Evolutionary conservation across 1,140 invertebrate genomes (phyloP), one percentile per base, ranked within the genome.

Genomic region (Hycleus cichorii): DNA sequence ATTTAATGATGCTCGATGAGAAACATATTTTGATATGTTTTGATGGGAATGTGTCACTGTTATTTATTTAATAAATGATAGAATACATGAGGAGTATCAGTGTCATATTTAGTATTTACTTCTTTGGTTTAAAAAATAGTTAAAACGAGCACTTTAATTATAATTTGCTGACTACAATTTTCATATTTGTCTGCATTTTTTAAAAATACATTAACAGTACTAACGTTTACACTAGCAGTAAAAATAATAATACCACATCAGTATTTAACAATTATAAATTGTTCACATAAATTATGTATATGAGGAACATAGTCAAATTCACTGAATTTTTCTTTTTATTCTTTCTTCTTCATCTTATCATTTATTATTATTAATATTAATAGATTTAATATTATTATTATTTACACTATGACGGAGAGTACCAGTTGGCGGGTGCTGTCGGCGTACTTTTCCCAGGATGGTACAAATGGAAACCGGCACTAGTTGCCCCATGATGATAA

Each of bases 401-500:
- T 51, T 58, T 64, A 53, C 58, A 89, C 79, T 87, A 88, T 55
- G 87, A 81, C 18, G 86, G 79, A 12, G 88, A 83, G 70, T 90
- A 90, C 88, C 88, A 90, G 66, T 86, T 85, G 49, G 77, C 66
- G 62, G 74, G 65, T 69, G 81, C 72, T 57, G 81, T 65, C 63
- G 78, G 70, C 65, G 83, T 79, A 74, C 82, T 82, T 68, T 82
- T 84, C 46, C 83, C 80, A 4, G 87, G 86, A 74, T 94, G 91
- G 72, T 94, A 94, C 4, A 94, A 77, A 75, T 94, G 91, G 73
- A 94, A 94, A 10, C 90, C 88, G 7, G 89, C 86, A 47, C 83
- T 78, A 54, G 86, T 67, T 24, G 79, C 74, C 11, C 77, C 81
- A 67, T 86, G 83, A 64, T 86, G 87, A 75, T 93, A 93, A 67